A percentile compares a stretch with the other conserved stretches of the same genome.
Evolutionary conservation across 2,113 vertebrate species (phyloP).

Genomic region (Gobio gobio): DNA sequence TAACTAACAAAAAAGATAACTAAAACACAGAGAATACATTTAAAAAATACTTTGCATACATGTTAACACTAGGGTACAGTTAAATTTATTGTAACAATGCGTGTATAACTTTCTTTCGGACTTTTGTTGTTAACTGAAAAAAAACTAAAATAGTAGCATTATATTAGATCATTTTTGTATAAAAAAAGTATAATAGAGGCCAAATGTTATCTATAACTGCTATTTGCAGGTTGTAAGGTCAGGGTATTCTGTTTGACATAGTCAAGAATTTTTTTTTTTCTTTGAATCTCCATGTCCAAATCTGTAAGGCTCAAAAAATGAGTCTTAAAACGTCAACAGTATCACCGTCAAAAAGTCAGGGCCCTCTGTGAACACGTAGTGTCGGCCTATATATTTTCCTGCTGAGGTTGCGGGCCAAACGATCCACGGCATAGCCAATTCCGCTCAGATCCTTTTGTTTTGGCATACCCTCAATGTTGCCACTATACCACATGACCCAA

Average conservation of each 20-base stretch:
- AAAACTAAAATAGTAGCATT: not conserved
- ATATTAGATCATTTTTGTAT: not conserved
- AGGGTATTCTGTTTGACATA: not conserved
- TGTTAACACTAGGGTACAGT: not conserved
- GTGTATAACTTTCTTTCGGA: not conserved
- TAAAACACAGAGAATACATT: not conserved
- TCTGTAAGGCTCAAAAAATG: not conserved
- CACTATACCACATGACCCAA: conserved; percentile 92
- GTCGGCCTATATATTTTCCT: conserved; percentile 67
- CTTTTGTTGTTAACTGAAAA: not conserved
- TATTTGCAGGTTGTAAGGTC: not conserved
- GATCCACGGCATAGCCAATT: conserved; percentile 74
- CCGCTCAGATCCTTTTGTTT: conserved; percentile 70
- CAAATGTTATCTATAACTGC: not conserved
- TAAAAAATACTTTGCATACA: not conserved
- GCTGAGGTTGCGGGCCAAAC: conserved; percentile 75
- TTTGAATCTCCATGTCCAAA: not conserved
- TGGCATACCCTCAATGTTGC: conserved; percentile 84
- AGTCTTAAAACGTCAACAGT: not conserved
- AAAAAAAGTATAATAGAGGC: not conserved
- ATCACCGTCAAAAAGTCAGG: conserved; percentile 15
- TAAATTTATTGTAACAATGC: not conserved
- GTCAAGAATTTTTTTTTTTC: not conserved
- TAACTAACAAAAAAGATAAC: not conserved
- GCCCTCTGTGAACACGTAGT: conserved; percentile 56